Conservation (phyloP, 2,113 vertebrate genomes). For the Pseudolaguvia tuberculata region DNA sequence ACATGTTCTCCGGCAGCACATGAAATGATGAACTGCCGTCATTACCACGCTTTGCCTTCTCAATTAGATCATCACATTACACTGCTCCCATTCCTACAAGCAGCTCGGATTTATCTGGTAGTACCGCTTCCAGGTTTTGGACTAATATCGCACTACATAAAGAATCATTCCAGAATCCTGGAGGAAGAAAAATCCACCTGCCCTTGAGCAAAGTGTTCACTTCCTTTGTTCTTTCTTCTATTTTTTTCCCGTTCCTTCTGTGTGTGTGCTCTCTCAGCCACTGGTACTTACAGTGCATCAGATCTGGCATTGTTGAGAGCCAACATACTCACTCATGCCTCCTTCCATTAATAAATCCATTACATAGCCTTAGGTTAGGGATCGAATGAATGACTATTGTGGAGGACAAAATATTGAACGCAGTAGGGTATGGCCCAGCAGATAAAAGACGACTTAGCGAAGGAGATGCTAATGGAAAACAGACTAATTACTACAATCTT, state of each 20-base stretch:
- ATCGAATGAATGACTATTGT: slow-evolving; percentile 34
- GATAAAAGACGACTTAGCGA: slow-evolving; percentile 14
- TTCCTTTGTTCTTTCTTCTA: background rate
- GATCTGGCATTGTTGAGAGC: slow-evolving; percentile 31
- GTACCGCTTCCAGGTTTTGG: slow-evolving; percentile 33
- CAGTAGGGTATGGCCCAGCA: slow-evolving; percentile 17
- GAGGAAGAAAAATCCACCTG: slow-evolving; percentile 6
- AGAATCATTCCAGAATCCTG: slow-evolving; percentile 11
- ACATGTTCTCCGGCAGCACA: slow-evolving; percentile 20
- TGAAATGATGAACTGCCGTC: slow-evolving; percentile 38
- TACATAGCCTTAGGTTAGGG: slow-evolving; percentile 39
- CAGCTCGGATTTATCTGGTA: slow-evolving; percentile 24
- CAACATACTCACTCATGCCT: slow-evolving; percentile 26
- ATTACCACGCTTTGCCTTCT: slow-evolving; percentile 23
- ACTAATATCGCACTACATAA: slow-evolving; percentile 18
- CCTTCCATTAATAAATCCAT: slow-evolving; percentile 47
- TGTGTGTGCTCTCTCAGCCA: slow-evolving; percentile 21
- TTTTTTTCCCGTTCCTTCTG: background rate
- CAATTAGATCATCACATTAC: slow-evolving; percentile 32
- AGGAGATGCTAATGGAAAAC: slow-evolving; percentile 10
- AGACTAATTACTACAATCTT: background rate
- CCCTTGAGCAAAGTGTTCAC: slow-evolving; percentile 23
- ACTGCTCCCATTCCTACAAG: slow-evolving; percentile 1
- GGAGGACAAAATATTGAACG: slow-evolving; percentile 32
- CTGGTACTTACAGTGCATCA: slow-evolving; percentile 32